A percentile compares a stretch with the other conserved stretches of the same genome.
Conservation (phyloP, 2,888 invertebrate species). For the Drosophila diplacantha region DNA sequence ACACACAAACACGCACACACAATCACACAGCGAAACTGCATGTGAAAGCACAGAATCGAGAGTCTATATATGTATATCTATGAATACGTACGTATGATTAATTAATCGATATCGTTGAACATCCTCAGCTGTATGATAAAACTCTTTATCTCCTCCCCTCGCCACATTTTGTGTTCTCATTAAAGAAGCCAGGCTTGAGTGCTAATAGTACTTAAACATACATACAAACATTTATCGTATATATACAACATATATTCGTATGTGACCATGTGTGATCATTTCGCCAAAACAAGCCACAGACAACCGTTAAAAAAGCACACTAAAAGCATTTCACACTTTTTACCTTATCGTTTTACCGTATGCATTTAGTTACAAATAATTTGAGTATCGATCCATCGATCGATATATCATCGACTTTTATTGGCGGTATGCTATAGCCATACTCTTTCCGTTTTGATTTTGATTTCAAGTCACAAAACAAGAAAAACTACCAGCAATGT, state of each 20-base stretch:
- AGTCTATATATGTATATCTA: constrained; percentile 17
- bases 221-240: constrained; percentile 16
- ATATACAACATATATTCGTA: constrained; percentile 33
- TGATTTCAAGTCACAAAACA: constrained; percentile 36
- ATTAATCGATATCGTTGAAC: constrained; percentile 27
- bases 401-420: constrained; percentile 10
- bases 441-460: constrained; percentile 43
- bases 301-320: constrained; percentile 19
- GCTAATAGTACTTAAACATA: constrained; percentile 27
- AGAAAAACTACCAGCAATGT: constrained; percentile 36
- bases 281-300: constrained; percentile 22
- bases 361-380: constrained; percentile 34
- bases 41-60: constrained; percentile 29
- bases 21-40: constrained; percentile 30
- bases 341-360: constrained; percentile 21
- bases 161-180: constrained; percentile 30
- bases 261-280: constrained; percentile 39
- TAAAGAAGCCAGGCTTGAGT: constrained; percentile 33
- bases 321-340: constrained; percentile 30
- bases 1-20: constrained; percentile 16
- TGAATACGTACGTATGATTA: constrained; percentile 27
- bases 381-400: constrained; percentile 28
- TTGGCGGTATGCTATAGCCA: constrained; percentile 46
- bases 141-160: constrained; percentile 27
- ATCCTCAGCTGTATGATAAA: constrained; percentile 33